Conservation (phyloP, 2,888 invertebrate species). For the Rhagophthalmus giganteus region DNA sequence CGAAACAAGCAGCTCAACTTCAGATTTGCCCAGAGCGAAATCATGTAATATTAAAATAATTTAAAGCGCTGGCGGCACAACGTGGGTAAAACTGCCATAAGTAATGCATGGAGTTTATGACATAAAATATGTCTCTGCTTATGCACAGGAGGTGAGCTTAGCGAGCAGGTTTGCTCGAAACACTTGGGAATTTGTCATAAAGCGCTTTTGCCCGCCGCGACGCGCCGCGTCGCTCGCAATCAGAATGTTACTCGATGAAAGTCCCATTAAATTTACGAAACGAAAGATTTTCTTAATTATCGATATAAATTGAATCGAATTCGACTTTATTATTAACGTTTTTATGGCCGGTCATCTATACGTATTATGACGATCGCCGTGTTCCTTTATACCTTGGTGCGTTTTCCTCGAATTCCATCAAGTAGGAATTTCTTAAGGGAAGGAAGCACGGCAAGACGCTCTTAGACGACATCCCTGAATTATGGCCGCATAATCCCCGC, state of each 20-base stretch:
- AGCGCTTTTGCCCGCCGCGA: conserved; percentile 20
- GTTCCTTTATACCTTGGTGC: conserved; percentile 12
- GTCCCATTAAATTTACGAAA: no score
- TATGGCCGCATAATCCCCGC: conserved; percentile 53
- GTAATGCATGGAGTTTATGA: conserved; percentile 43
- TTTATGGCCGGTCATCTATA: no score
- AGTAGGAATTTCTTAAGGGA: conserved; percentile 34
- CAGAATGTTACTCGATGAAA: no score
- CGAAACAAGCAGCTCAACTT: conserved; percentile 40
- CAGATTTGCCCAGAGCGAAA: conserved; percentile 52
- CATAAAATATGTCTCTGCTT: conserved; percentile 43
- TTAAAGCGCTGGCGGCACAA: conserved; percentile 45
- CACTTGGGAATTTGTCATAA: conserved; percentile 30
- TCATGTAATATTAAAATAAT: conserved; percentile 55
- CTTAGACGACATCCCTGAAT: conserved; percentile 51
- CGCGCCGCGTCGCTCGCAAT: conserved; percentile 17
- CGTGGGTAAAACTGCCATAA: conserved; percentile 39
- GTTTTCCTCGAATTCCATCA: conserved; percentile 19
- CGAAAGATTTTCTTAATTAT: no score
- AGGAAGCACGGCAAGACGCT: conserved; percentile 38
- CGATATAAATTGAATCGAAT: no score
- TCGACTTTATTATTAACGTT: no score
- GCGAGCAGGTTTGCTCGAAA: conserved; percentile 27
- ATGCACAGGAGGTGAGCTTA: conserved; percentile 34
- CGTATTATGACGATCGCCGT: conserved; percentile 9